Evolutionary conservation across 2,888 invertebrate species (phyloP), one percentile per base, ranked within the genome.

Genomic region (Himalopsyche japonica): DNA sequence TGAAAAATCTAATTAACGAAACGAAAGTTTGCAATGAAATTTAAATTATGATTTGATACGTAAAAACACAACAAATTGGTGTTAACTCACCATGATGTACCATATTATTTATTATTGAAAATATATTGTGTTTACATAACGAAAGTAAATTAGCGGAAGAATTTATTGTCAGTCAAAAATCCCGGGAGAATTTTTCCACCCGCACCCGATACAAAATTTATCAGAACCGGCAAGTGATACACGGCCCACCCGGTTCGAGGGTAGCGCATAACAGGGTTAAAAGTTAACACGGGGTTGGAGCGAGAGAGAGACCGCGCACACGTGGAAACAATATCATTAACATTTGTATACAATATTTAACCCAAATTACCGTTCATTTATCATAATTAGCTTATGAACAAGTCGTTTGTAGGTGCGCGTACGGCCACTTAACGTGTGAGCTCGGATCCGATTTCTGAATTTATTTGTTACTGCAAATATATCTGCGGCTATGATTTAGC

Each of bases 341-440:
- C 84, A 82, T 82, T 84, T 83, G 83, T 83, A 86, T 84, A 85
- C 85, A 83, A 81, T 83, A 83, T 86, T 87, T 84, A 87, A 87
- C 87, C 85, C 80, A 80, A 86, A 87, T 87, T 87, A 86, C 83
- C 84, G 83, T 84, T 80, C 87, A 87, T 87, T 87, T 86, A 86
- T 87, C 87, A 87, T 85, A 86, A 86, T 87, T 87, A 84, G 82
- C 81, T 70, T 86, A 57, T 83, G 80, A 84, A 83, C 86, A 70
- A 34, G 79, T 79, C 80, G 81, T 84, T 83, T 57, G 57, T 57
- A 57, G 57, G 57, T 57, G 57, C 57, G 57, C 57, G 57, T 57
- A 57, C 57, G 20, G 57, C 57, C 57, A 57, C 57, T 57, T 57
- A 57, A n/a, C 57, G 57, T 57, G 57, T 57, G 57, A 57, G 57